Evolutionary conservation across 2,888 invertebrate species (phyloP), one percentile per base, ranked within the genome.

Genomic region (Epistrophe eligans): DNA sequence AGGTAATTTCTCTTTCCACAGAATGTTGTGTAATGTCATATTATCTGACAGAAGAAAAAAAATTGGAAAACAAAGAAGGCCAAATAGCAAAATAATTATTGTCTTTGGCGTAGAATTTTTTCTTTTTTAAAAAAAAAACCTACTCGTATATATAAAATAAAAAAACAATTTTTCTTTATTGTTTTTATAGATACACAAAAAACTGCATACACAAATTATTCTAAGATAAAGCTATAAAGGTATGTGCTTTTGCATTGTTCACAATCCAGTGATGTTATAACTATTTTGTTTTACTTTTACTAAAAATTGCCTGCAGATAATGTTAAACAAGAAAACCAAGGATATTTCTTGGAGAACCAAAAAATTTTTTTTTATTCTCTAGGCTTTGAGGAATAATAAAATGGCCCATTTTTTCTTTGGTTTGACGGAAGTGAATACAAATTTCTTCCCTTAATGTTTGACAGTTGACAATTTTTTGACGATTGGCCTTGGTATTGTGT

Each of bases 21-120:
- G 38, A 74, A 71, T 66, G 79, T 87, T 87, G 87, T 83, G 83
- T 83, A 83, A 87, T 83, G 79, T 64, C 71, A 77, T 72, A 55
- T 40, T 72, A 55, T 40, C 15, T 74, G 62, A 62, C 70, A 67
- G 71, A 77, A 71, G 6, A 43, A 79, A 24, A 24, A 52, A 67
- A 74, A 73, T 38, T 38, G 52, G 15, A 40, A 67, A 60, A 70
- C 45, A 62, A 82, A 72, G 72, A 73, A 67, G 38, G 1, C 43
- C 32, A 52, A 40, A 62, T 62, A n/a, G 35, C 57, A 66, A 64
- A 64, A 79, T 52, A 28, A n/a, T 58, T 13, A n/a, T 40, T 13
- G 32, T 70, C n/a, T 71, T 64, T 64, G 55, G 24, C 58, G 50
- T 57, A 40, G 60, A 60, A 19, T 58, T 64, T 40, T 19, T 15